Evolutionary conservation across 2,888 invertebrate genomes (phyloP).

Genomic region (Oligia fasciuncula): DNA sequence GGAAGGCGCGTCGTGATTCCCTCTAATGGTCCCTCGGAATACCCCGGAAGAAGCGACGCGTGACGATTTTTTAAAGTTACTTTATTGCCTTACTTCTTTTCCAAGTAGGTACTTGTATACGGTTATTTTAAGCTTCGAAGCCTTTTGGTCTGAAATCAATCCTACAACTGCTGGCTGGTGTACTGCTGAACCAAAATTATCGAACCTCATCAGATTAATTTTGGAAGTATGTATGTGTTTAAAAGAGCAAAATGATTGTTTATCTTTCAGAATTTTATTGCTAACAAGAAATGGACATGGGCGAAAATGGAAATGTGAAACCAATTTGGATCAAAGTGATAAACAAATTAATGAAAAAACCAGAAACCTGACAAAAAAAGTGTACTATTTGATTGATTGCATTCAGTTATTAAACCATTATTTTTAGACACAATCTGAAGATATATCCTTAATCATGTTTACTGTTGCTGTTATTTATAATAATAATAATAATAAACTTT

Average conservation of each 20-base stretch:
- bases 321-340: slow-evolving; percentile 14
- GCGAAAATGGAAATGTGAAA: slow-evolving; percentile 26
- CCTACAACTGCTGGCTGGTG: not conserved
- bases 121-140: not conserved
- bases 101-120: not conserved
- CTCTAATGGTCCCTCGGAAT: slow-evolving; percentile 44
- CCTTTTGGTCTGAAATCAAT: not conserved
- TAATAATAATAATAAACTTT: too few species aligned
- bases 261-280: not conserved
- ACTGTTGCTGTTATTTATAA: not conserved
- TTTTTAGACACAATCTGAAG: not conserved
- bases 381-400: not conserved
- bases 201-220: not conserved
- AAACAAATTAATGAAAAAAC: not conserved
- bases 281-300: not conserved
- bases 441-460: not conserved
- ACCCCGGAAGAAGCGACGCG: slow-evolving; percentile 62
- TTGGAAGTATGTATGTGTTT: not conserved
- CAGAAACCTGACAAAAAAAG: not conserved
- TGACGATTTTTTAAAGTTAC: slow-evolving; percentile 58
- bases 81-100: slow-evolving; percentile 13
- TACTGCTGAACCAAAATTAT: not conserved
- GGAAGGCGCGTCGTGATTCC: slow-evolving; percentile 47
- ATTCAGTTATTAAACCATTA: not conserved
- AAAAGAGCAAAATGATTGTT: slow-evolving; percentile 10